Conservation (phyloP, 2,797 vertebrate species). For the Paratrypauchen microcephalus region DNA sequence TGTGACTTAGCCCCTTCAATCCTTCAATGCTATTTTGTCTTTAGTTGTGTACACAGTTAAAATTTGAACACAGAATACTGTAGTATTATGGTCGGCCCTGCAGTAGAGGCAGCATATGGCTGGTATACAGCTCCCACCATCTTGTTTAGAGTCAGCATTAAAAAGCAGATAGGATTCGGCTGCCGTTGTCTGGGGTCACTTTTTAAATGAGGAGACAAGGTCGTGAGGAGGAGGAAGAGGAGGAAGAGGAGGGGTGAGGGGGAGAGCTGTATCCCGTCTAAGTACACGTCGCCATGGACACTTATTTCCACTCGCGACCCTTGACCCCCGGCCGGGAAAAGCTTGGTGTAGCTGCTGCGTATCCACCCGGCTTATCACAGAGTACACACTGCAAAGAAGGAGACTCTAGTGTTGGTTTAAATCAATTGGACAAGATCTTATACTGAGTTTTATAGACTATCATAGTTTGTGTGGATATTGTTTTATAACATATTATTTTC, state of each 20-base stretch:
- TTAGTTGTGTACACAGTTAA: no score
- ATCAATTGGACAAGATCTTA: neutral
- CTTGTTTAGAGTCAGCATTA: neutral
- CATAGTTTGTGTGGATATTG: no score
- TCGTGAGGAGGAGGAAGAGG: slow-evolving; percentile 12
- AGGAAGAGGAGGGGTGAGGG: slow-evolving; percentile 12
- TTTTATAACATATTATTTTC: no score
- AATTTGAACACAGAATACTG: neutral
- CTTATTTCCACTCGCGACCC: slow-evolving; percentile 27
- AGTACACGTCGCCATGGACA: slow-evolving; percentile 3
- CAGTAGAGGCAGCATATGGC: neutral
- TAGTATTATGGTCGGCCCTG: neutral
- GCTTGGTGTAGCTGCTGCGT: slow-evolving; percentile 2
- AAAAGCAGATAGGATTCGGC: neutral
- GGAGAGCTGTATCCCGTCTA: neutral
- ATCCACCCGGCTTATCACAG: slow-evolving; percentile 10
- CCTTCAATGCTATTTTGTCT: no score
- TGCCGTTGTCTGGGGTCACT: slow-evolving; percentile 11
- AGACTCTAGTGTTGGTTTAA: neutral
- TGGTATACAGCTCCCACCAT: neutral
- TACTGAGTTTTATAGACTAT: neutral
- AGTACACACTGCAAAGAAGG: neutral
- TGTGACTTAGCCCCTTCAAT: no score
- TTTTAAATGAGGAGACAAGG: slow-evolving; percentile 41
- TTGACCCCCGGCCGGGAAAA: slow-evolving; percentile 29